Percentiles rank a stretch among this genome's conserved stretches.
phyloP scores from a whole-genome alignment of 2,888 invertebrate genomes.

The Nemotelus pantherinus region DNA sequence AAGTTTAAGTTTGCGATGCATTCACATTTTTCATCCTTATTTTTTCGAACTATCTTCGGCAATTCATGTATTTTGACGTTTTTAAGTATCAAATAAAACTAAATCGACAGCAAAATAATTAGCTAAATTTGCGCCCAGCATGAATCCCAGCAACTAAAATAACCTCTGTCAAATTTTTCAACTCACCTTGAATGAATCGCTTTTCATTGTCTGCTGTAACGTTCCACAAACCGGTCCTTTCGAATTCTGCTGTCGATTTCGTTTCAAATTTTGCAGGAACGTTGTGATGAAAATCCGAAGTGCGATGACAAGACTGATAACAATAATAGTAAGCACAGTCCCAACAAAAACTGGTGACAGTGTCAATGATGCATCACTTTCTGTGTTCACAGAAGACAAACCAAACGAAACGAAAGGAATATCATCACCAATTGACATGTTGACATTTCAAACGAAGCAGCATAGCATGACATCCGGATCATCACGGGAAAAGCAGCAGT shows the following conservation, averaged over 20 bases:
- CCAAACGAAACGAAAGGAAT: no score
- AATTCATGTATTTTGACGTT: no score
- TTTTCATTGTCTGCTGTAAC: constrained; percentile 57
- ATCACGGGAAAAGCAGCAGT: no score
- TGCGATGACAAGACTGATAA: constrained; percentile 64
- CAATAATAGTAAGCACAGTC: constrained; percentile 63
- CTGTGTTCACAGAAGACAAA: constrained; percentile 51
- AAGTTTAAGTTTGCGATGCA: no score
- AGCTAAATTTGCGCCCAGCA: background rate
- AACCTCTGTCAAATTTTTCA: background rate
- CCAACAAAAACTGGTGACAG: constrained; percentile 65
- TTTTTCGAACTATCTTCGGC: no score
- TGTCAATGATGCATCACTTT: constrained; percentile 62
- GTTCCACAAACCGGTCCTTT: constrained; percentile 61
- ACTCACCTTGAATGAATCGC: constrained; percentile 63
- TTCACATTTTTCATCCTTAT: no score
- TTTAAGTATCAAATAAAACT: no score
- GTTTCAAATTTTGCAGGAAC: constrained; percentile 63
- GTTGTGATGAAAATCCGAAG: constrained; percentile 63
- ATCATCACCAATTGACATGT: no score
- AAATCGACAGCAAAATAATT: no score
- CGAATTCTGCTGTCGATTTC: constrained; percentile 63
- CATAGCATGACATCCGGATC: no score
- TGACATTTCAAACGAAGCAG: no score
- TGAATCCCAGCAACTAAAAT: no score